Evolutionary conservation across 2,888 invertebrate genomes (phyloP).

Genomic region (Idaea dimidiata): DNA sequence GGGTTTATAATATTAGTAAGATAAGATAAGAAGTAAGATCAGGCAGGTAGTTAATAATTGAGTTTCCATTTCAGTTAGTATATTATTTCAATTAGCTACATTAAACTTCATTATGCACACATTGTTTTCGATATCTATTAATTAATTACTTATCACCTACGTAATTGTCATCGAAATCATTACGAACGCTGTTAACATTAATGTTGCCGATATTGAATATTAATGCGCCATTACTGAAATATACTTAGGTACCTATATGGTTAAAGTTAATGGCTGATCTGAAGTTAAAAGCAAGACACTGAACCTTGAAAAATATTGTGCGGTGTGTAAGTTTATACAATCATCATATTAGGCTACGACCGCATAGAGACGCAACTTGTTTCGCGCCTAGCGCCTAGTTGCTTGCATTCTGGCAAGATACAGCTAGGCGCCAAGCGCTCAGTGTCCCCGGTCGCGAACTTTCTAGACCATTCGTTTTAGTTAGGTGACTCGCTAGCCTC

Average conservation of each 20-base stretch:
- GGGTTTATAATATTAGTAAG: too few species aligned
- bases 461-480: too few species aligned
- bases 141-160: not conserved
- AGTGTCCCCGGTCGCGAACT: too few species aligned
- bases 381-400: too few species aligned
- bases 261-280: not conserved
- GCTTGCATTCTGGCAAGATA: too few species aligned
- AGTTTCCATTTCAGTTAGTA: too few species aligned
- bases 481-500: too few species aligned
- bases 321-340: not conserved
- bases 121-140: not conserved
- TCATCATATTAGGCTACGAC: too few species aligned
- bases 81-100: not conserved
- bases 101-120: not conserved
- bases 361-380: too few species aligned
- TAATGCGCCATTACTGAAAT: not conserved
- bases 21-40: too few species aligned
- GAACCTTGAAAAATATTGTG: not conserved
- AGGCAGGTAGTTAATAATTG: too few species aligned
- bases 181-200: not conserved
- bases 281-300: not conserved
- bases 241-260: not conserved
- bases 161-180: not conserved
- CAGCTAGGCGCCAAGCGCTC: too few species aligned
- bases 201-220: not conserved